Base-by-base conservation (phyloP, 1,140 invertebrate species). In the Drosophila truncata region DNA sequence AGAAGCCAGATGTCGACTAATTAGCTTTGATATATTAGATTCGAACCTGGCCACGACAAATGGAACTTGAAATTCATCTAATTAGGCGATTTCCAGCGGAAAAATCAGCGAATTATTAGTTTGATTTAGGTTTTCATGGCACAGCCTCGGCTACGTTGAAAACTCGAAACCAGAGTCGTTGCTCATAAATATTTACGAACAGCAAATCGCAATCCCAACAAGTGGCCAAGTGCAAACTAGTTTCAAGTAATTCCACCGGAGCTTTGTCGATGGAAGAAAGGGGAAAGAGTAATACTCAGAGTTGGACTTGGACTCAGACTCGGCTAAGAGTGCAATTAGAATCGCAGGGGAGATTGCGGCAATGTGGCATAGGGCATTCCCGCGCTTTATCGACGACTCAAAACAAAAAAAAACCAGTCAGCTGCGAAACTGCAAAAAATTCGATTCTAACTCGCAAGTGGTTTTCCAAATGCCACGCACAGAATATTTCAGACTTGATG, bases 401-500 rank as follows among this genome's bases (percentile, higher is more conserved):
- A 79, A 46, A 59, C 52, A 66, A 82, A 66, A 47, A 63, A 59
- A 64, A 77, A 82, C 78, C 74, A 85, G 82, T 86, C 64, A 35
- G 54, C 66, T 46, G 47, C 63, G 39, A 74, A 74, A 27, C n/a
- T 25, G 60, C 54, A 52, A 83, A 46, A 82, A 46, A 73, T 55
- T 44, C 75, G 60, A 80, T 90, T 91, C 85, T 85, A 85, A 74
- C 65, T 65, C 47, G 67, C 71, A 85, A 83, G 83, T 84, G 69
- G 74, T 88, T 84, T 76, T 88, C 39, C 74, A 90, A 91, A 91
- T 91, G 78, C 85, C 80, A 88, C 63, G 74, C 80, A 76, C 63
- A 91, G 82, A 91, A 91, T 91, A 90, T 88, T 90, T 88, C 54
- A 81, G 67, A 78, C 73, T 84, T 90, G 84, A 88, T 73, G 85